Evolutionary conservation across 2,888 invertebrate species (phyloP).

Genomic region (Choristoneura rosaceana): DNA sequence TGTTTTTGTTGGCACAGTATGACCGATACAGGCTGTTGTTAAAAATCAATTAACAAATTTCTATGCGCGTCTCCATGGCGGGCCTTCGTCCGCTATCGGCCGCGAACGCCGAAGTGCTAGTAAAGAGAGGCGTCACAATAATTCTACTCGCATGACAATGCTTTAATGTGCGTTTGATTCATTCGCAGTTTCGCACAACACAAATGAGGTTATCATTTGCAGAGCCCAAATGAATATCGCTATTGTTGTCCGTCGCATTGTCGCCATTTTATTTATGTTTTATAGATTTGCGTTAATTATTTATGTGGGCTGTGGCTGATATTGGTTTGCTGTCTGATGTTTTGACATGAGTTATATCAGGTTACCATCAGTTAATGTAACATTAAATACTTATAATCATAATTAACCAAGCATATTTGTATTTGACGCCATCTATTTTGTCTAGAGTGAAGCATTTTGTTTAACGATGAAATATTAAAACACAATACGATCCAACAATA

Average conservation of each 20-base stretch:
- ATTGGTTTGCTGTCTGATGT: conserved; percentile 22
- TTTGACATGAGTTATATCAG: conserved; percentile 14
- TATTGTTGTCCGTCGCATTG: conserved; percentile 62
- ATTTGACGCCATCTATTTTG: too few species aligned
- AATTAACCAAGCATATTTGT: too few species aligned
- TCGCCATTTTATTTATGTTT: conserved; percentile 53
- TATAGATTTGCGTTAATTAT: conserved; percentile 46
- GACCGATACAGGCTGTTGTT: neutral
- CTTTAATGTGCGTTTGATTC: conserved; percentile 84
- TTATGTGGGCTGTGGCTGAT: conserved; percentile 47
- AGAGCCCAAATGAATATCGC: conserved; percentile 73
- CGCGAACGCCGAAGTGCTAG: conserved; percentile 74
- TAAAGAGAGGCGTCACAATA: conserved; percentile 84
- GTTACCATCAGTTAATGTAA: neutral
- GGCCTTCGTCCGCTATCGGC: conserved; percentile 51
- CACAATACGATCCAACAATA: too few species aligned
- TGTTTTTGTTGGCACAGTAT: too few species aligned
- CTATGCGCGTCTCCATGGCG: conserved; percentile 50
- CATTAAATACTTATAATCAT: too few species aligned
- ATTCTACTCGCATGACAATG: conserved; percentile 83
- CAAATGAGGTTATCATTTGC: conserved; percentile 84
- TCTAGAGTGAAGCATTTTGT: neutral
- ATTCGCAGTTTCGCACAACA: conserved; percentile 67
- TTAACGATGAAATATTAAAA: too few species aligned
- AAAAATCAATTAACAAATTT: neutral